Evolutionary conservation across 1,140 invertebrate species (phyloP).

Genomic region (Bombus sibiricus): DNA sequence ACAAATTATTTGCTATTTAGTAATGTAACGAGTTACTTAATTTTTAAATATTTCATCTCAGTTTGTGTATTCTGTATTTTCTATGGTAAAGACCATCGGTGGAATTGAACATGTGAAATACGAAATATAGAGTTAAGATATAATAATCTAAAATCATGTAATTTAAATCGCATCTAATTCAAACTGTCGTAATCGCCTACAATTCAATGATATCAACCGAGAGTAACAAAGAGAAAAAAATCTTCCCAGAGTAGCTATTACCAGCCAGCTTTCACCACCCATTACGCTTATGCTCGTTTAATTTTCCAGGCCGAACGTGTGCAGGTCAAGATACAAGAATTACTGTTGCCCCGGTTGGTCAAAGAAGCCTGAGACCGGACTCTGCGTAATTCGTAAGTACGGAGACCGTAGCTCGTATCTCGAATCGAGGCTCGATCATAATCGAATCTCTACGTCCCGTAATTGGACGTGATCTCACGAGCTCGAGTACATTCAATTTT

Average conservation of each 20-base stretch:
- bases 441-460: background rate
- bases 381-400: slow-evolving; percentile 93
- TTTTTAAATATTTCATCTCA: no score
- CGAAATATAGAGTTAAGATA: no score
- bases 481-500: slow-evolving; percentile 34
- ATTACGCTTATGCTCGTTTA: slow-evolving; percentile 21
- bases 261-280: background rate
- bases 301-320: slow-evolving; percentile 90
- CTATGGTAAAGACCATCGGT: no score
- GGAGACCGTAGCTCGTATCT: background rate
- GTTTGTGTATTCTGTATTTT: no score
- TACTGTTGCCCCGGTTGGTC: slow-evolving; percentile 94
- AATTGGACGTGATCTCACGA: slow-evolving; percentile 47
- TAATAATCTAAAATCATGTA: no score
- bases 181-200: no score
- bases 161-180: no score
- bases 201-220: no score
- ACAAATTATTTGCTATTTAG: no score
- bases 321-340: slow-evolving; percentile 86
- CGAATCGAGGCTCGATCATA: background rate
- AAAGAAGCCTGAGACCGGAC: slow-evolving; percentile 86
- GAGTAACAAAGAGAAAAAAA: background rate
- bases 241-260: background rate
- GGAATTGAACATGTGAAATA: no score
- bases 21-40: no score